A percentile compares a stretch with the other conserved stretches of the same genome.
phyloP scores from a whole-genome alignment of 2,113 vertebrate species.

The Hyperopisus bebe region DNA sequence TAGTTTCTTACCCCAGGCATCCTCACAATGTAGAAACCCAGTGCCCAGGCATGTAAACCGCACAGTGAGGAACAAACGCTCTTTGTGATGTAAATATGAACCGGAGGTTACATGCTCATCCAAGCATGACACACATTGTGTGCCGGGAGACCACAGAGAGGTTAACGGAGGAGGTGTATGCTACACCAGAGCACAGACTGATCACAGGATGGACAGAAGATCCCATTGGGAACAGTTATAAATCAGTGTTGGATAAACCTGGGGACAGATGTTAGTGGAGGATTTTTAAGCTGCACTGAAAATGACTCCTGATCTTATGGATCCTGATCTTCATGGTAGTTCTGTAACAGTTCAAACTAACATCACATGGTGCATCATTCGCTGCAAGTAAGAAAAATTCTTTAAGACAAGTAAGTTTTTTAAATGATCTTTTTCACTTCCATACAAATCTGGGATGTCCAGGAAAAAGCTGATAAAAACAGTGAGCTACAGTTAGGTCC shows the following conservation, averaged over 20 bases:
- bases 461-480: neutral
- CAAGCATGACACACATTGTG: neutral
- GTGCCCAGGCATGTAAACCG: neutral
- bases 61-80: neutral
- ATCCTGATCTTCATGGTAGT: neutral
- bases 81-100: neutral
- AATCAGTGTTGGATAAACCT: neutral
- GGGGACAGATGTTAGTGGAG: neutral
- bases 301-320: neutral
- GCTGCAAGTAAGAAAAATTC: neutral
- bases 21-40: neutral
- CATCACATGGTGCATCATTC: neutral
- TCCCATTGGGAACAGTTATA: neutral
- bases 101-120: neutral
- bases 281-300: neutral
- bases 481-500: neutral
- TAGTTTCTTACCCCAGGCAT: neutral
- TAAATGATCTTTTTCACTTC: neutral
- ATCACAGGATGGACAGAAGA: neutral
- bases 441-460: neutral
- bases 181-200: neutral
- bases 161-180: neutral
- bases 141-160: neutral
- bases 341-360: neutral
- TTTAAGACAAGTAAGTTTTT: neutral